Percentiles rank a stretch among this genome's conserved stretches.
These are phyloP conservation scores for Microcebus jonahi DNA, from an alignment of 2,113 vertebrate genomes.

Conservation along the genomic window DNA sequence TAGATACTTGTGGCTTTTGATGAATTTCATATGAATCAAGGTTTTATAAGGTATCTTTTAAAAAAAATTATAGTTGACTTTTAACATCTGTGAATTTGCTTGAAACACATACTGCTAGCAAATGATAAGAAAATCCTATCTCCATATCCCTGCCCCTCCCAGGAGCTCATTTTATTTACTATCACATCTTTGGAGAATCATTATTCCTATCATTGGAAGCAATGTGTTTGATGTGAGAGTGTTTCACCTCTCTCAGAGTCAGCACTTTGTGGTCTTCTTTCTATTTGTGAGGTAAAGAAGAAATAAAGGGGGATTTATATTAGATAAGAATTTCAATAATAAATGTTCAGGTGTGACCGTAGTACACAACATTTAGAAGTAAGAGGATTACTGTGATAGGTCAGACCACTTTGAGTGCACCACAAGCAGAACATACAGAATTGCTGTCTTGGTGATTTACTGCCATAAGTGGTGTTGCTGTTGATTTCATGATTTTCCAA, in stretches of 20 bases:
- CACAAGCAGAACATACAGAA: no score
- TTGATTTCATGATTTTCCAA: background rate
- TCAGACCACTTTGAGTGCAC: accelerated
- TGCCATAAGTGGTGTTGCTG: background rate
- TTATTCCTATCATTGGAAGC: background rate
- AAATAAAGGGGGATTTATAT: background rate
- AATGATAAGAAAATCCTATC: background rate
- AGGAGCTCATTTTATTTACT: background rate
- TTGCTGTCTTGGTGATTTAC: background rate
- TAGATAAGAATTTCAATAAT: background rate
- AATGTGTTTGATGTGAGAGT: background rate
- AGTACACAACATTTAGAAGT: accelerated
- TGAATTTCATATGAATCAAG: background rate
- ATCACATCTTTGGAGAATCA: background rate
- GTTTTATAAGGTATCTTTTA: background rate
- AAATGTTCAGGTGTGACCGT: background rate
- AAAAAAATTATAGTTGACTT: background rate
- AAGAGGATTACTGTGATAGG: accelerated
- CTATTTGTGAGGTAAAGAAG: background rate
- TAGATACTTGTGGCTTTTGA: background rate
- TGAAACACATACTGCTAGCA: background rate
- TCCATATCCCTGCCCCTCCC: background rate
- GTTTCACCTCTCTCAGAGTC: background rate
- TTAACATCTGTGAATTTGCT: background rate
- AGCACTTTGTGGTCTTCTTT: background rate